A percentile compares a stretch with the other conserved stretches of the same genome.
Evolutionary conservation across 2,113 vertebrate species (phyloP).

Genomic region (western clawed frog (Xenopus tropicalis)): UCB_Xtro_10.0 CM004444.2:106399501-106400000

Average conservation of each 20-base stretch:
- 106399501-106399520: too few species aligned
- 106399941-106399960: conserved; percentile 31
- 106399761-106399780: conserved; percentile 14
- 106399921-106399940: neutral
- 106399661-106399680: neutral
- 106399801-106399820: conserved; percentile 9
- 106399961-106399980: too few species aligned
- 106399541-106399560: too few species aligned
- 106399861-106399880: conserved; percentile 35
- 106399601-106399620: too few species aligned
- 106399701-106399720: conserved; percentile 23
- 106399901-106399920: conserved; percentile 16
- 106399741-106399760: conserved; percentile 3
- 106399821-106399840: conserved; percentile 36
- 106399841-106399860: conserved; percentile 25
- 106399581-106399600: too few species aligned
- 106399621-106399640: neutral
- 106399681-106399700: neutral
- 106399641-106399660: neutral
- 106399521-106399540: too few species aligned
- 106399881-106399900: conserved; percentile 33
- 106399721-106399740: conserved; percentile 12
- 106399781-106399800: conserved; percentile 23
- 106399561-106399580: too few species aligned
- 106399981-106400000: too few species aligned